Percentiles rank a stretch among this genome's conserved stretches.
Evolutionary conservation across 30 jellyfish, hydroid and myxozoan species (phyloP).

Genomic region (Aurelia sp.): DNA sequence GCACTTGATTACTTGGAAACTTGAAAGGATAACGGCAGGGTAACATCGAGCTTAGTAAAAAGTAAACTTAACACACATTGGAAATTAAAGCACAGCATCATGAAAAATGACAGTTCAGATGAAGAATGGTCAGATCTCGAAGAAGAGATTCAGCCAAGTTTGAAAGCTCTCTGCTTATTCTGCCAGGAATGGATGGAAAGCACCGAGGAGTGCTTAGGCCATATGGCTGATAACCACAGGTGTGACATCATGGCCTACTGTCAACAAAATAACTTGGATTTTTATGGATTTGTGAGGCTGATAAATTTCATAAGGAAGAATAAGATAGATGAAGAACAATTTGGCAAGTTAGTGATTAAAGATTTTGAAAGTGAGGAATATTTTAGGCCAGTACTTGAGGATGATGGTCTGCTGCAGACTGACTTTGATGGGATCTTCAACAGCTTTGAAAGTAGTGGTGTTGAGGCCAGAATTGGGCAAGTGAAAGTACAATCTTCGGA

Average conservation of each 20-base stretch:
- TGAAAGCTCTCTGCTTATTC: conserved; percentile 54
- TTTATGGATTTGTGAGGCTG: conserved; percentile 69
- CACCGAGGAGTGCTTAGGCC: conserved; percentile 56
- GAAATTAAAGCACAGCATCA: not conserved
- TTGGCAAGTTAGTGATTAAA: not conserved
- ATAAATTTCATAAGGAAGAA: conserved; percentile 67
- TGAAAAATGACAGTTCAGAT: conserved; percentile 67
- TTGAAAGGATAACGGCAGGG: too few relatives aligned
- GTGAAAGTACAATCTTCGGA: conserved; percentile 7
- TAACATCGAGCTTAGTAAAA: too few relatives aligned
- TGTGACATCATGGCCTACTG: conserved; percentile 51
- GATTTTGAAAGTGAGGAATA: conserved; percentile 67
- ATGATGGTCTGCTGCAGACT: conserved; percentile 77
- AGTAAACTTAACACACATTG: too few relatives aligned
- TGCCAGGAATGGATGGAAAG: conserved; percentile 36
- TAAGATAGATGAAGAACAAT: conserved; percentile 10
- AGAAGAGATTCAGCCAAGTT: conserved; percentile 43
- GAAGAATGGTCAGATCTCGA: conserved; percentile 75
- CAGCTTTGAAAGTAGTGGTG: not conserved
- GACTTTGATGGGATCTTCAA: conserved; percentile 68
- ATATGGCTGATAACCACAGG: conserved; percentile 46
- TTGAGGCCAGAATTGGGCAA: not conserved
- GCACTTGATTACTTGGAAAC: too few relatives aligned
- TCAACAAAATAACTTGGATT: conserved; percentile 39
- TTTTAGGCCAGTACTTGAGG: conserved; percentile 71